Base-by-base conservation (phyloP, 1,140 invertebrate genomes). In the Magallana gigas region DNA sequence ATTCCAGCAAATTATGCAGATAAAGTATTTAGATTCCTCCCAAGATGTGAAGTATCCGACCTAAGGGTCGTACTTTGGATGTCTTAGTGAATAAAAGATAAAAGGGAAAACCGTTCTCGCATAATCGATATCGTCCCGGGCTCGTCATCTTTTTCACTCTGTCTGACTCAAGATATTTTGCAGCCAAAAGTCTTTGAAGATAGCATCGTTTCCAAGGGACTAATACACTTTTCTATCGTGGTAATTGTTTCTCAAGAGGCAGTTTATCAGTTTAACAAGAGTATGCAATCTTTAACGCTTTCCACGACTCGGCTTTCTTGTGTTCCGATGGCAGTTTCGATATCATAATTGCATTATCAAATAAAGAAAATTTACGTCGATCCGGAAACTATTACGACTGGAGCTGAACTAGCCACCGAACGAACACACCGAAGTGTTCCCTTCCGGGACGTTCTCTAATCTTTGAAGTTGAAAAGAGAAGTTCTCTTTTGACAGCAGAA, bases 331-430 rank as follows among this genome's bases (percentile, higher is more conserved):
- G 68, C 68, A 76, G 68, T 76, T 76, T 76, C 68, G 68, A 76
- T 76, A 76, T 76, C 68, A 76, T 76, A 76, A 76, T 76, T 76
- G 68, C 68, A 76, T 76, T 76, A 76, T 76, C 68, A 76, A 76
- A 76, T 76, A 23, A 76, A 76, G 68, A 76, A 76, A 76, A 76
- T 76, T 76, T 76, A 76, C 68, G 68, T 76, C 68, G 68, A 29
- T 76, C 68, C 68, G 68, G 68, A 76, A 76, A 76, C 68, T 76
- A 76, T 76, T 76, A 76, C 68, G 18, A 29, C 29, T 18, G 68
- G 68, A 76, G 68, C 68, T 76, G 8, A 29, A 76, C 8, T 29
- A 76, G 68, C 68, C 68, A 76, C 68, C 23, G 36, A 76, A 76
- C 68, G 68, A 76, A 76, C 23, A 76, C 29, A 76, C 68, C 18